Percentiles rank a stretch among this genome's conserved stretches.
Evolutionary conservation across 1,140 invertebrate species (phyloP).

Genomic region (Parasteatoda tepidariorum): DNA sequence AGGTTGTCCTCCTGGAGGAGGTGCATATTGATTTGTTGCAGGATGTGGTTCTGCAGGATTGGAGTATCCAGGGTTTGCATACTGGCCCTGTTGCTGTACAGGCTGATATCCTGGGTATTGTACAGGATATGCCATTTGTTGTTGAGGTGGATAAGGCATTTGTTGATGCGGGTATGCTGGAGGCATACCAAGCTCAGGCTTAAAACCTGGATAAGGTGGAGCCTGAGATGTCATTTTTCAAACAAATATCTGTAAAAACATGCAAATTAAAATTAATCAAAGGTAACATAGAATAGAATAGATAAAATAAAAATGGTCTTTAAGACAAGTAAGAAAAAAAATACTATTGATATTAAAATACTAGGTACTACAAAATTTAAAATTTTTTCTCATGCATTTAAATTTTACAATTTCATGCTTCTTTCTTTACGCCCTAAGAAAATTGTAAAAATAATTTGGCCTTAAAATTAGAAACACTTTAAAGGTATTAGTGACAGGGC

Average conservation of each 20-base stretch:
- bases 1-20: not conserved
- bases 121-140: not conserved
- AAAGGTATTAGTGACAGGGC: too few relatives aligned
- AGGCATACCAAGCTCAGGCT: not conserved
- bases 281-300: too few relatives aligned
- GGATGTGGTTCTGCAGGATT: not conserved
- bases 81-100: not conserved
- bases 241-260: not conserved
- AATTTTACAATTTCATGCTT: too few relatives aligned
- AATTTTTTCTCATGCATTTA: too few relatives aligned
- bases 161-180: conserved; percentile 4
- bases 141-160: not conserved
- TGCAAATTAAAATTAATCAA: too few relatives aligned
- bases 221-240: not conserved
- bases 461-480: too few relatives aligned
- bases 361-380: too few relatives aligned
- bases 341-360: too few relatives aligned
- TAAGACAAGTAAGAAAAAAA: too few relatives aligned
- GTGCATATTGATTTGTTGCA: not conserved
- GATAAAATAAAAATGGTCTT: too few relatives aligned
- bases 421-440: too few relatives aligned
- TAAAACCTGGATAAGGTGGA: conserved; percentile 32
- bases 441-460: too few relatives aligned
- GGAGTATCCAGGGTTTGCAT: not conserved
- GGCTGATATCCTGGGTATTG: not conserved